Base-by-base conservation (phyloP, 2,888 invertebrate species). In the Mythimna lalbum region DNA sequence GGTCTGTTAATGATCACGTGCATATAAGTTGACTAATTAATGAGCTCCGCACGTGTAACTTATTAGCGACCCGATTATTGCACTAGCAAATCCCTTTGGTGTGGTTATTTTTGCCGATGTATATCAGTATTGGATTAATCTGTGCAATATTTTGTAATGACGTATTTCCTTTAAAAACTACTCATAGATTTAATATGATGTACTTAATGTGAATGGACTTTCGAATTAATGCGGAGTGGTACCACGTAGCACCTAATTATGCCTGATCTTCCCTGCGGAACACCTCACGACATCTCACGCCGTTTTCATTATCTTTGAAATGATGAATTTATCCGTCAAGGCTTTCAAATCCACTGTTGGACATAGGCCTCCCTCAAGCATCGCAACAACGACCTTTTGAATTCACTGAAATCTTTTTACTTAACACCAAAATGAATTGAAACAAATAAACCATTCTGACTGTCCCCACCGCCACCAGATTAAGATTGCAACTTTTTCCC, bases 401-500 rank as follows among this genome's bases (percentile, higher is more conserved):
- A n/a, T 21, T n/a, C 14, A 27, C 6, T 31, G 4, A 50, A 52
- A 27, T 36, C 23, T 23, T 65, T n/a, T 14, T 31, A 39, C 36
- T 14, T 14, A 39, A 39, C 39, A 39, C 14, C 14, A 39, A 39
- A 14, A n/a, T n/a, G n/a, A n/a, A n/a, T n/a, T n/a, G n/a, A n/a
- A n/a, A n/a, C n/a, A n/a, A n/a, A n/a, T n/a, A n/a, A n/a, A n/a
- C n/a, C n/a, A n/a, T n/a, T n/a, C n/a, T n/a, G n/a, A n/a, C n/a
- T n/a, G n/a, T n/a, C n/a, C n/a, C 36, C 1, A 52, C 17, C 14
- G 50, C 2, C 12, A 63, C 5, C 50, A 60, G 43, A 56, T 52
- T 56, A 67, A 67, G 21, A 56, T 57, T 62, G 12, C 62, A 21
- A 52, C 17, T 57, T 68, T 53, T 36, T 27, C 61, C 50, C 60